Evolutionary conservation across 2,113 vertebrate species (phyloP).

Genomic region (Clupea harengus): DNA sequence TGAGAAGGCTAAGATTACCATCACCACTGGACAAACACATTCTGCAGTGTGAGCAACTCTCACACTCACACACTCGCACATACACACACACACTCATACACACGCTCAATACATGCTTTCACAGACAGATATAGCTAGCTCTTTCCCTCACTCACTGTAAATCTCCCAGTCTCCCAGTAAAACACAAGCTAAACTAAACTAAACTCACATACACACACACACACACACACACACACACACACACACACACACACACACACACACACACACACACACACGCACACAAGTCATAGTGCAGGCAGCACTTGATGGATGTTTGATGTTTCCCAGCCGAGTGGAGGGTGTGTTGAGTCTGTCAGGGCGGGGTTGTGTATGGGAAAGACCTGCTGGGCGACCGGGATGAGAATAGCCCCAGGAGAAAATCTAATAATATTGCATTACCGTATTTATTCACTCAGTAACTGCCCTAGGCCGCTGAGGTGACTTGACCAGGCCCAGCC

Average conservation of each 20-base stretch:
- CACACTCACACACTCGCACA: not conserved
- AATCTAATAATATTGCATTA: conserved; percentile 36
- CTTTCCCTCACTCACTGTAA: not conserved
- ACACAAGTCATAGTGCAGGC: not conserved
- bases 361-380: conserved; percentile 11
- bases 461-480: conserved; percentile 20
- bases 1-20: conserved; percentile 6
- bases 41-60: not conserved
- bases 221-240: not conserved
- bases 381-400: not conserved
- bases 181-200: not conserved
- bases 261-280: not conserved
- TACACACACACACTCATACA: not conserved
- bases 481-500: not conserved
- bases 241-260: not conserved
- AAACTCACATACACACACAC: not conserved
- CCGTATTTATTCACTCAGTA: conserved; percentile 24
- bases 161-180: not conserved
- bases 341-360: not conserved
- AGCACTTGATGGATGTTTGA: not conserved
- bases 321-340: not conserved
- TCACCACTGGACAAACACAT: conserved; percentile 4
- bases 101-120: not conserved
- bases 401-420: conserved; percentile 27
- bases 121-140: not conserved